Evolutionary conservation across 2,797 vertebrate genomes (phyloP).

Genomic region (Gymnoscopelus microlampas): DNA sequence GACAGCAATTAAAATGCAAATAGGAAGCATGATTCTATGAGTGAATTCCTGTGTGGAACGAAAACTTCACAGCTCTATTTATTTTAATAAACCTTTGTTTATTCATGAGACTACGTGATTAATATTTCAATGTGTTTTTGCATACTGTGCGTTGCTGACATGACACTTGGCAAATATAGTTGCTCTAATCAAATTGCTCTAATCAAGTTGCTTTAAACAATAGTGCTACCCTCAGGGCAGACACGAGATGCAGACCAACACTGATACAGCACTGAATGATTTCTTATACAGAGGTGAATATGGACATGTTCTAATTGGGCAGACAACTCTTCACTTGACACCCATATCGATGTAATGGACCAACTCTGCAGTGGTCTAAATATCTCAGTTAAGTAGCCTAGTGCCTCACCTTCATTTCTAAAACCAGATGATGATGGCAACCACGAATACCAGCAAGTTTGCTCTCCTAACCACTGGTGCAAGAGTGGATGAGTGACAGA

Average conservation of each 20-base stretch:
- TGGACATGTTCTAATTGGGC: constrained; percentile 14
- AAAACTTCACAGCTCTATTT: constrained; percentile 34
- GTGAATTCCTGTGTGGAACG: constrained; percentile 19
- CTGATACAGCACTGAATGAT: not conserved
- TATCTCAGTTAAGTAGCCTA: too few species aligned
- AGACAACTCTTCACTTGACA: constrained; percentile 19
- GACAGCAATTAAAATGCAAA: not conserved
- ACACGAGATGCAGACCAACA: constrained; percentile 23
- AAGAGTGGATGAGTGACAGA: constrained; percentile 5
- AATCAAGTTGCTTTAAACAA: not conserved
- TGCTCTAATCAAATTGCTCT: constrained; percentile 1
- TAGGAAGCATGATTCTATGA: not conserved
- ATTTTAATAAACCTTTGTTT: constrained; percentile 37
- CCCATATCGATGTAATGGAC: not conserved
- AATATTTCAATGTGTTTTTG: constrained; percentile 9
- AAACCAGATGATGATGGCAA: too few species aligned
- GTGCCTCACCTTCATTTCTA: too few species aligned
- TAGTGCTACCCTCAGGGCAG: constrained; percentile 8
- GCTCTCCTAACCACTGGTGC: constrained; percentile 8
- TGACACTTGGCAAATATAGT: constrained; percentile 1
- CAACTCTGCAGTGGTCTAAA: too few species aligned
- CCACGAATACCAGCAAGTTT: not conserved
- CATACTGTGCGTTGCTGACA: not conserved
- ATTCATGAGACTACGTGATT: constrained; percentile 13
- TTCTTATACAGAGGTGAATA: constrained; percentile 6